These are phyloP conservation scores for Heteromormyrus szaboi DNA, from an alignment of 2,797 vertebrate species.

Conservation along the genomic window DNA sequence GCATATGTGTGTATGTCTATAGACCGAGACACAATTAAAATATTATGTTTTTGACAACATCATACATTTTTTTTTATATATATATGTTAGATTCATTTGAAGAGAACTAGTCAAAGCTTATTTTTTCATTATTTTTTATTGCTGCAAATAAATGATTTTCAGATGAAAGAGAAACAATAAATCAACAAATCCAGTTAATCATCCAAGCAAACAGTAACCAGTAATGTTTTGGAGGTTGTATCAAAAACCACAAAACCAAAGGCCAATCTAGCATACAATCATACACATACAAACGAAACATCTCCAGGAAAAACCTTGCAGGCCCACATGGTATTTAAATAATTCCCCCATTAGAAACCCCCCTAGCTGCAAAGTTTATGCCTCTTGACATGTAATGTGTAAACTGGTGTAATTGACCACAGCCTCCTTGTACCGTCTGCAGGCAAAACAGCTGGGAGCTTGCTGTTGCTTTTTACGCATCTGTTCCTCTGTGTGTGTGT, in stretches of 20 bases:
- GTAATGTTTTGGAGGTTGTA: not conserved
- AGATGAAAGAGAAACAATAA: not conserved
- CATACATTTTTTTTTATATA: not conserved
- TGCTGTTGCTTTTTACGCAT: not conserved
- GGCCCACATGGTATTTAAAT: not conserved
- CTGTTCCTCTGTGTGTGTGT: not conserved
- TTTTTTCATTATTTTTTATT: not conserved
- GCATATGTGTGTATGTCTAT: not conserved
- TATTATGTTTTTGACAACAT: not conserved
- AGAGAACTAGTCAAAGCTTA: not conserved
- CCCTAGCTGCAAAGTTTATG: not conserved
- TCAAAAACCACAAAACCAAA: not conserved
- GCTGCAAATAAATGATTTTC: not conserved
- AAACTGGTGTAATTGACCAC: not conserved
- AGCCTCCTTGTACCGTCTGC: not conserved
- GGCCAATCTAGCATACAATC: not conserved
- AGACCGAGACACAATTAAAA: not conserved
- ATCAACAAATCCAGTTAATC: not conserved
- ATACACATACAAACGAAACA: not conserved
- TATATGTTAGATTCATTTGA: not conserved
- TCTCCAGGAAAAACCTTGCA: not conserved
- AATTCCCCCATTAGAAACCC: not conserved
- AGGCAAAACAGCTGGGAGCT: not conserved
- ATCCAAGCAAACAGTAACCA: not conserved
- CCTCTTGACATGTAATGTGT: constrained; percentile 13